Evolutionary conservation across 1,140 invertebrate genomes (phyloP).

Genomic region (Temnothorax longispinosus): DNA sequence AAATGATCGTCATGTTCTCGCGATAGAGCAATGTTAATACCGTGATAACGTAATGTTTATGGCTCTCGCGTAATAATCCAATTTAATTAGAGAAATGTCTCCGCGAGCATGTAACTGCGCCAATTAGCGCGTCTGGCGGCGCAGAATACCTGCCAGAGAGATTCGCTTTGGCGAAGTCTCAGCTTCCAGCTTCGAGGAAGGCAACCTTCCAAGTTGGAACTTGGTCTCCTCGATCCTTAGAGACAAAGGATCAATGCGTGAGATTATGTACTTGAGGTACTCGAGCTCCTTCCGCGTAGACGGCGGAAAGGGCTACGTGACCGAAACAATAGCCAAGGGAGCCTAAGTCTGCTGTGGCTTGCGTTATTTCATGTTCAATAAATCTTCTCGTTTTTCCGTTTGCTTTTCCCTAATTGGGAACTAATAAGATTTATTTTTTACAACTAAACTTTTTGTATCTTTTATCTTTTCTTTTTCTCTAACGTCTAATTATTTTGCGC

Average conservation of each 20-base stretch:
- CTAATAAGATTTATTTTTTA: neutral
- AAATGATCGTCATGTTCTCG: neutral
- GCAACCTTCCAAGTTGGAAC: constrained; percentile 25
- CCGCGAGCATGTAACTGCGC: constrained; percentile 29
- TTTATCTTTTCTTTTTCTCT: neutral
- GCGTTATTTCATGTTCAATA: constrained; percentile 45
- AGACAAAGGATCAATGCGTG: constrained; percentile 55
- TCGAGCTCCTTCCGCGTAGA: constrained; percentile 36
- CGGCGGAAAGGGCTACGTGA: constrained; percentile 62
- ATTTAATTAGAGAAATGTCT: constrained; percentile 66
- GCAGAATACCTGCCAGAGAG: constrained; percentile 33
- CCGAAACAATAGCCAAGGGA: constrained; percentile 65
- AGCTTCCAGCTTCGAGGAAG: neutral
- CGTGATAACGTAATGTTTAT: constrained; percentile 6
- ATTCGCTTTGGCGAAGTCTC: constrained; percentile 21
- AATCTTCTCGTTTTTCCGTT: neutral
- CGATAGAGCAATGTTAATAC: neutral
- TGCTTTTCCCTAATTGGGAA: neutral
- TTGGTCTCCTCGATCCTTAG: constrained; percentile 52
- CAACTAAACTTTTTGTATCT: neutral
- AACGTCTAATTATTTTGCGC: neutral
- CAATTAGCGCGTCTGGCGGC: constrained; percentile 62
- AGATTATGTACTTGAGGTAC: constrained; percentile 56
- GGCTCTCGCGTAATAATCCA: constrained; percentile 52
- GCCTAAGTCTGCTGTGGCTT: neutral